Percentiles rank a stretch among this genome's conserved stretches.
phyloP scores from a whole-genome alignment of 2,797 vertebrate genomes.

The Anniella stebbinsi region DNA sequence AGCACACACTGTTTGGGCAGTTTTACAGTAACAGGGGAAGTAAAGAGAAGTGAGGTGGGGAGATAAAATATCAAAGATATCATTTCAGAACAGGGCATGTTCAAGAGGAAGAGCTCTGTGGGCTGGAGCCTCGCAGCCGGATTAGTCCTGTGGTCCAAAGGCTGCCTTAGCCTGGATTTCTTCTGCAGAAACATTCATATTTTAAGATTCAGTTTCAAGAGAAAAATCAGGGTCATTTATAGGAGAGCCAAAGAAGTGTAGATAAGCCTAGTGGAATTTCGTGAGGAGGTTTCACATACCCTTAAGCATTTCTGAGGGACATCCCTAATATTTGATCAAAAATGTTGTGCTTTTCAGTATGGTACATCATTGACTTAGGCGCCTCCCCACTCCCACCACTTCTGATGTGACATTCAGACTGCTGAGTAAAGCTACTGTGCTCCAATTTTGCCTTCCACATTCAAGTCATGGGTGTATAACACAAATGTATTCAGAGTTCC shows the following conservation, averaged over 20 bases:
- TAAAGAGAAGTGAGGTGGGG: too few species aligned
- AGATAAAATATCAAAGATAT: too few species aligned
- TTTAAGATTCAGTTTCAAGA: background rate
- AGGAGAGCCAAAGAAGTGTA: background rate
- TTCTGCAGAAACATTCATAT: background rate
- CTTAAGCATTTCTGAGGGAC: background rate
- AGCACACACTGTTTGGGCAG: too few species aligned
- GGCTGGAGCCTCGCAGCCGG: too few species aligned
- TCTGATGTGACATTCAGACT: background rate
- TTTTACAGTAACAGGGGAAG: too few species aligned
- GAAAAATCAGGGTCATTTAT: background rate
- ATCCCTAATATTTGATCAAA: background rate
- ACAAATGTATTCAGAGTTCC: conserved; percentile 27
- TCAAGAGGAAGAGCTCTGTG: too few species aligned
- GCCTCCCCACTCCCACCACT: background rate
- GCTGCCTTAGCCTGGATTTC: background rate
- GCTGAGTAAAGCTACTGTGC: background rate
- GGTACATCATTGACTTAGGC: background rate
- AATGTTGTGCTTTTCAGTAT: background rate
- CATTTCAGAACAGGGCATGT: too few species aligned
- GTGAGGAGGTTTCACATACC: background rate
- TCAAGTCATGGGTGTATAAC: conserved; percentile 27
- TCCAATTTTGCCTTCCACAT: conserved; percentile 3
- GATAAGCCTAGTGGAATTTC: too few species aligned
- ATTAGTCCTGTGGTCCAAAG: background rate